phyloP scores from a whole-genome alignment of 1,140 invertebrate genomes.

The Telenomus remus region DNA sequence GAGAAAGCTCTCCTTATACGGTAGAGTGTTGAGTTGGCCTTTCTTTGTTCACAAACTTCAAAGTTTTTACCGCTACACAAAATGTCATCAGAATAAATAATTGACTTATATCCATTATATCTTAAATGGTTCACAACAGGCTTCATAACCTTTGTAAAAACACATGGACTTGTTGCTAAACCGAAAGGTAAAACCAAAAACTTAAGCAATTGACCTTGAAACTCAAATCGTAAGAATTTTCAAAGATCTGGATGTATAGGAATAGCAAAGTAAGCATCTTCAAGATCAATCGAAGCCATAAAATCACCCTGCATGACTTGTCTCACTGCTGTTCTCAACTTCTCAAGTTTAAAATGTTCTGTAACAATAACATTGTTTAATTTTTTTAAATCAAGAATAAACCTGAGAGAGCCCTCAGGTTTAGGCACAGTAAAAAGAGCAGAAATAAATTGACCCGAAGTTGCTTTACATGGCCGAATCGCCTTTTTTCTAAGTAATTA shows the following conservation, averaged over 20 bases:
- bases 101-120: conserved; percentile 1
- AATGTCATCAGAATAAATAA: conserved; percentile 18
- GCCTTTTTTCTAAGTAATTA: conserved; percentile 9
- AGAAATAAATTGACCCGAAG: conserved; percentile 8
- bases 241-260: conserved; percentile 2
- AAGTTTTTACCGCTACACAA: conserved; percentile 3
- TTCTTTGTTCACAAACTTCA: conserved; percentile 1
- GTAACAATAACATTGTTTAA: neutral
- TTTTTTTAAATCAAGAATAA: neutral
- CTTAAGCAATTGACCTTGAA: conserved; percentile 7
- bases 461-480: neutral
- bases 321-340: conserved; percentile 3
- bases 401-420: conserved; percentile 1
- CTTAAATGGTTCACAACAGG: conserved; percentile 29
- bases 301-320: neutral
- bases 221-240: conserved; percentile 22
- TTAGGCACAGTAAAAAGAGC: conserved; percentile 4
- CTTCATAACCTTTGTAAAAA: conserved; percentile 47
- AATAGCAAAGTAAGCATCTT: conserved; percentile 8
- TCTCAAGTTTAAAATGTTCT: conserved; percentile 18
- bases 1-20: too few relatives aligned
- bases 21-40: neutral
- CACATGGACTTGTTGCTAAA: conserved; percentile 2
- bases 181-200: conserved; percentile 57
- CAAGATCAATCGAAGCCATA: conserved; percentile 9